phyloP scores from a whole-genome alignment of 1,140 invertebrate genomes.

The Thalassaphorura encarpata region DNA sequence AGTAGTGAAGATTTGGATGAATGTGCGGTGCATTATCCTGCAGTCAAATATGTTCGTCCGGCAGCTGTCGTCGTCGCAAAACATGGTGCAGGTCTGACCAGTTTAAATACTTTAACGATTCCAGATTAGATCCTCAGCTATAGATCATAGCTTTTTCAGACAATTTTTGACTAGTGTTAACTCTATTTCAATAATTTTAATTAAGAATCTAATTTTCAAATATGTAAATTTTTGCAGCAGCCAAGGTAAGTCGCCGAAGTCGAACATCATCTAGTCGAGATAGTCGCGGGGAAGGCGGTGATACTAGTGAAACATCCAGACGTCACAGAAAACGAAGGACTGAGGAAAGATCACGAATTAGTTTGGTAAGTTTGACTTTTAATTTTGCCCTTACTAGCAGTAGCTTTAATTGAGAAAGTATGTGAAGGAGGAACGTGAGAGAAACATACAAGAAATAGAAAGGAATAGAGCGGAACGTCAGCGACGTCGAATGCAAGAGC shows the following conservation, averaged over 20 bases:
- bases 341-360: constrained; percentile 22
- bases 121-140: no score
- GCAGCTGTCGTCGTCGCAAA: no score
- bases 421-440: constrained; percentile 37
- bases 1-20: no score
- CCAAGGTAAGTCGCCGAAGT: constrained; percentile 27
- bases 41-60: no score
- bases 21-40: no score
- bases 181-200: constrained; percentile 6
- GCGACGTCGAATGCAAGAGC: constrained; percentile 52
- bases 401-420: neutral
- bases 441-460: constrained; percentile 55
- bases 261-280: constrained; percentile 12
- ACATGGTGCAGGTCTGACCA: no score
- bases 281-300: constrained; percentile 8
- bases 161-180: no score
- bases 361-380: constrained; percentile 9
- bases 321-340: constrained; percentile 26
- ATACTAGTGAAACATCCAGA: constrained; percentile 15
- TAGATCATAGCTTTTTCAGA: no score
- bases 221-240: no score
- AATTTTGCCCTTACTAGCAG: constrained; percentile 1
- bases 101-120: no score
- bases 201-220: neutral
- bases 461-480: constrained; percentile 53